Evolutionary conservation across 2,888 invertebrate species (phyloP).

Genomic region (Tenthredo amoena): DNA sequence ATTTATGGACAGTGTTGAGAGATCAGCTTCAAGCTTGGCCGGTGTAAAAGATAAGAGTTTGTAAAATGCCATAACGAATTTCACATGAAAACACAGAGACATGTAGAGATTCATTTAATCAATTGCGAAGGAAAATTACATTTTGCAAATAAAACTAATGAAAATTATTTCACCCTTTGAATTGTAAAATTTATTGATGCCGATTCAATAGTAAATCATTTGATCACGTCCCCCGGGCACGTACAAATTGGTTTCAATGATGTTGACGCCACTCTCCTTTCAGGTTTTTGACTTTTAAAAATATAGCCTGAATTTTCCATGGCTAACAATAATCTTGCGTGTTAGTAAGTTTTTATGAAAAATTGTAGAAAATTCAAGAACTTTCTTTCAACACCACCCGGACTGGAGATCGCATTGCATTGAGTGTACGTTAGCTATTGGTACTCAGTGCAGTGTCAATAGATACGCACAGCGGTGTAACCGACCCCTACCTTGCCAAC

Average conservation of each 20-base stretch:
- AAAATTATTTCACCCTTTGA: background rate
- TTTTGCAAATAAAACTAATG: background rate
- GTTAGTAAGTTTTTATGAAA: no score
- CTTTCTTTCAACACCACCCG: no score
- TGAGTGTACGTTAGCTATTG: no score
- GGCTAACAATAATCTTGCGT: no score
- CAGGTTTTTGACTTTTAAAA: no score
- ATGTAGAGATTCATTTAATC: background rate
- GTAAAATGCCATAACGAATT: background rate
- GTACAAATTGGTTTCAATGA: no score
- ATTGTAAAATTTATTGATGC: no score
- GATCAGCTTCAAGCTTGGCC: background rate
- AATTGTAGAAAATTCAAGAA: no score
- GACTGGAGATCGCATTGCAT: background rate
- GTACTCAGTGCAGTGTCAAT: background rate
- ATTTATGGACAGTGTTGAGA: background rate
- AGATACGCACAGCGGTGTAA: conserved; percentile 1
- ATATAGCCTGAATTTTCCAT: no score
- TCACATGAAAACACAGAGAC: background rate
- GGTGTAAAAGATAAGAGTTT: background rate
- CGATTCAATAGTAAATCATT: no score
- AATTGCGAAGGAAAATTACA: background rate
- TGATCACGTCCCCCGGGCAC: no score
- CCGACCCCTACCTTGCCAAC: background rate
- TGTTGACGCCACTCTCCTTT: no score